Percentiles rank a stretch among this genome's conserved stretches.
Evolutionary conservation across 1,140 invertebrate species (phyloP).

Genomic region (Monomorium pharaonis): DNA sequence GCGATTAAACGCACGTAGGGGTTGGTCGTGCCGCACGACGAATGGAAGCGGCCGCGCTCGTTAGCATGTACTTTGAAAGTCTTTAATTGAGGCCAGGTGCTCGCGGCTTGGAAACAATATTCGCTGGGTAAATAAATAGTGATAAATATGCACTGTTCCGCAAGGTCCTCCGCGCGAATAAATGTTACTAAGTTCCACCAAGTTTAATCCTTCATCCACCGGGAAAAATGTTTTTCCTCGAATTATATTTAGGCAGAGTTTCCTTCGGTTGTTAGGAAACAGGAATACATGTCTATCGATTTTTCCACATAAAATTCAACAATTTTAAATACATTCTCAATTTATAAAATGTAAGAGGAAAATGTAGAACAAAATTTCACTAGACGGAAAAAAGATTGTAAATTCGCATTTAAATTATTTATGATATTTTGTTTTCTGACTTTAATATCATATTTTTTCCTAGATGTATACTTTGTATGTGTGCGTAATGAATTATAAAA

Average conservation of each 20-base stretch:
- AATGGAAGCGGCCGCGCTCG: slow-evolving; percentile 36
- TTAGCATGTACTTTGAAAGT: slow-evolving; percentile 56
- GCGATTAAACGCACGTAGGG: slow-evolving; percentile 39
- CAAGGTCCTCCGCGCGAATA: slow-evolving; percentile 3
- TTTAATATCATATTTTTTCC: not conserved
- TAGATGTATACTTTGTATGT: not conserved
- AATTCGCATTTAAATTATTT: not conserved
- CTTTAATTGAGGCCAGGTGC: slow-evolving; percentile 46
- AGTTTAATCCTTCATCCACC: not conserved
- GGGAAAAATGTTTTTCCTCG: not conserved
- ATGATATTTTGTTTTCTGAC: not conserved
- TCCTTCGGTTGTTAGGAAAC: not conserved
- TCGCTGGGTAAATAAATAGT: slow-evolving; percentile 39
- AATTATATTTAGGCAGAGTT: not conserved
- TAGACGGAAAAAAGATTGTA: not conserved
- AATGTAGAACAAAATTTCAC: not conserved
- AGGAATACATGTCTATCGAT: not conserved
- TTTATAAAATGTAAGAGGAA: not conserved
- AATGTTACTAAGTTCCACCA: slow-evolving; percentile 5
- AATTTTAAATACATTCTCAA: not conserved
- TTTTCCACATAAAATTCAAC: not conserved
- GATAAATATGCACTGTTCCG: slow-evolving; percentile 2
- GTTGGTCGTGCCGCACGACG: slow-evolving; percentile 12
- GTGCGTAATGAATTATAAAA: not conserved
- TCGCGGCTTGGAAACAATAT: slow-evolving; percentile 41